Evolutionary conservation across 2,888 invertebrate species (phyloP).

Genomic region (Ypsolopha scabrella): DNA sequence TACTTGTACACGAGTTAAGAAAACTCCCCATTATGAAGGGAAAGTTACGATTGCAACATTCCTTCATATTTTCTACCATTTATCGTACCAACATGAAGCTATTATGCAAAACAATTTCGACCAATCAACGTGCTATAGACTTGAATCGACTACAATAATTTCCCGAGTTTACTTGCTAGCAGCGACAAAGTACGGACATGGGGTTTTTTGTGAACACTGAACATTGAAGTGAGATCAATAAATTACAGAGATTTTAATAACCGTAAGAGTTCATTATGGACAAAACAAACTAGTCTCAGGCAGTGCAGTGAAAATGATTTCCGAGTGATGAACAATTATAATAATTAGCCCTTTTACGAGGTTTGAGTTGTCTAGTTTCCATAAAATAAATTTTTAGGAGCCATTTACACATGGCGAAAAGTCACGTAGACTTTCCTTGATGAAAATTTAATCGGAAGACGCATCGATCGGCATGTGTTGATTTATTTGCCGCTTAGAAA

Average conservation of each 20-base stretch:
- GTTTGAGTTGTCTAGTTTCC: neutral
- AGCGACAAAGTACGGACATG: neutral
- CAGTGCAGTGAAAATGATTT: neutral
- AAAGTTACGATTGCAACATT: too few species aligned
- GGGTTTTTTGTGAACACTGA: neutral
- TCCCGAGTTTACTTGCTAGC: neutral
- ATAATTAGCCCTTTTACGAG: neutral
- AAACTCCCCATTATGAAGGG: too few species aligned
- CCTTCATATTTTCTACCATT: too few species aligned
- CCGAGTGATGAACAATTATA: neutral
- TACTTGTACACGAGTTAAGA: too few species aligned
- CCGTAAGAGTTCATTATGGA: neutral
- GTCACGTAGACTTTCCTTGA: conserved; percentile 53
- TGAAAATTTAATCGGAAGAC: conserved; percentile 5
- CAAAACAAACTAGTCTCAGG: neutral
- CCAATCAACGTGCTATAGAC: neutral
- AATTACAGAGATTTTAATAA: neutral
- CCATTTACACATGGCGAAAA: conserved; percentile 66
- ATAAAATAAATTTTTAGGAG: conserved; percentile 28
- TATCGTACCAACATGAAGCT: neutral
- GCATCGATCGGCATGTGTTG: conserved; percentile 5
- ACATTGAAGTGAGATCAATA: conserved; percentile 1
- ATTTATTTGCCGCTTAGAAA: conserved; percentile 3
- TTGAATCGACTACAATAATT: neutral
- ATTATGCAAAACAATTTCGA: neutral